These are phyloP conservation scores for Sturmia bella DNA, from an alignment of 2,888 invertebrate species.

Conservation along the genomic window DNA sequence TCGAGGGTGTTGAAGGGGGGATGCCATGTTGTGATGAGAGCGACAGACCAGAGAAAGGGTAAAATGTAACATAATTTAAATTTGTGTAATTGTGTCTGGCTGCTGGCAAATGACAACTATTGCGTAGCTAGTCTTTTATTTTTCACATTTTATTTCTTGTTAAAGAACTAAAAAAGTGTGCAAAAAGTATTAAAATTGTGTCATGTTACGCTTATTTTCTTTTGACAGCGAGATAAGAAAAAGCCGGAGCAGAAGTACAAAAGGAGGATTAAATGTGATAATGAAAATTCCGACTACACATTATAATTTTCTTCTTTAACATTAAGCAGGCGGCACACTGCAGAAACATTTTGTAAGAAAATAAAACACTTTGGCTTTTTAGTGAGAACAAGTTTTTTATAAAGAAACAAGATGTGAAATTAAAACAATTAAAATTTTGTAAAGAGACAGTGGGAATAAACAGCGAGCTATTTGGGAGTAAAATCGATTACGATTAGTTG, in stretches of 20 bases:
- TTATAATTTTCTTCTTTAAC: slow-evolving; percentile 47
- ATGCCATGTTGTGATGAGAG: too few relatives aligned
- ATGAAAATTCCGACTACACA: slow-evolving; percentile 55
- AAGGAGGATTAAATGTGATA: slow-evolving; percentile 44
- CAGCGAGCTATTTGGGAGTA: background rate
- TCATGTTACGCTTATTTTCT: slow-evolving; percentile 64
- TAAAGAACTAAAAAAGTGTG: slow-evolving; percentile 44
- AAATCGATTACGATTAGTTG: too few relatives aligned
- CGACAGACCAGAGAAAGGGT: slow-evolving; percentile 39
- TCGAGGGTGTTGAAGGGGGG: background rate
- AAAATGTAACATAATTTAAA: slow-evolving; percentile 50
- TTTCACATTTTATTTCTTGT: slow-evolving; percentile 4
- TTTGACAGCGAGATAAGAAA: slow-evolving; percentile 34
- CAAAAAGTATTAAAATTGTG: slow-evolving; percentile 67
- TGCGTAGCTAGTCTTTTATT: slow-evolving; percentile 55
- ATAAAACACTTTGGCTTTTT: background rate
- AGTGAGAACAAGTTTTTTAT: slow-evolving; percentile 55
- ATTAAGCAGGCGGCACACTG: slow-evolving; percentile 55
- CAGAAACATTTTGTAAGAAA: background rate
- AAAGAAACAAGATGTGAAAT: background rate
- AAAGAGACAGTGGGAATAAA: slow-evolving; percentile 23
- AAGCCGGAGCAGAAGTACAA: slow-evolving; percentile 6
- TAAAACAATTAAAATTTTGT: background rate
- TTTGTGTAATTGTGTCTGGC: slow-evolving; percentile 54
- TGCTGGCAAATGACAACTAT: slow-evolving; percentile 55